Conservation (phyloP, 2,888 invertebrate genomes). For the Athalia cordata region DNA sequence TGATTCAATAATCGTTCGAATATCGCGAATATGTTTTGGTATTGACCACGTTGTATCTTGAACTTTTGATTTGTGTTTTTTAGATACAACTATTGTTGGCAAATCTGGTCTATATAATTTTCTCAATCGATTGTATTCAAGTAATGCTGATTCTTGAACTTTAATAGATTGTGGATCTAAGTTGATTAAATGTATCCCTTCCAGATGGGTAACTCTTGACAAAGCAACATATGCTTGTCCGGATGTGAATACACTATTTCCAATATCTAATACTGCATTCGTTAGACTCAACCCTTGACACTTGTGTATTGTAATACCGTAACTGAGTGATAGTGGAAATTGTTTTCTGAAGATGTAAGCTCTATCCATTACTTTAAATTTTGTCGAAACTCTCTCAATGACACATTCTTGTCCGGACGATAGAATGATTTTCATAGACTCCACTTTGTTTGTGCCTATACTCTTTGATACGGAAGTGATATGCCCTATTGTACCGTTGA, state of each 20-base stretch:
- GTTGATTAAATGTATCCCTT: constrained; percentile 55
- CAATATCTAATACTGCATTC: constrained; percentile 53
- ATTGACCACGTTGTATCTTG: constrained; percentile 43
- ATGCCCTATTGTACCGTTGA: constrained; percentile 57
- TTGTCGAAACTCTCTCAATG: constrained; percentile 51
- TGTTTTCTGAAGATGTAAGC: constrained; percentile 53
- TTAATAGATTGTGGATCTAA: constrained; percentile 51
- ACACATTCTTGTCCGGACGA: constrained; percentile 47
- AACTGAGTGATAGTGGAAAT: constrained; percentile 56
- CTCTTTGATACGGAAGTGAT: constrained; percentile 49
- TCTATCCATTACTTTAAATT: constrained; percentile 55
- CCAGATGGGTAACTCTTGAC: constrained; percentile 52
- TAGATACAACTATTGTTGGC: constrained; percentile 31
- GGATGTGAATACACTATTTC: constrained; percentile 51
- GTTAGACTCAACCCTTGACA: constrained; percentile 48
- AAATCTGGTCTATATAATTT: constrained; percentile 47
- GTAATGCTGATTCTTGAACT: constrained; percentile 48
- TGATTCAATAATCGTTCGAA: too few species aligned
- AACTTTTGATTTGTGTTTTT: constrained; percentile 32
- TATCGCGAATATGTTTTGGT: background rate
- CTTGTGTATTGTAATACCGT: constrained; percentile 56
- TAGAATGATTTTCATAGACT: constrained; percentile 51
- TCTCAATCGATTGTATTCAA: constrained; percentile 52
- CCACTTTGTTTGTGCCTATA: constrained; percentile 46
- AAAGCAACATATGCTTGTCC: constrained; percentile 57